These are phyloP conservation scores for Theristicus caerulescens DNA, from an alignment of 2,113 vertebrate genomes.

Conservation along the genomic window DNA sequence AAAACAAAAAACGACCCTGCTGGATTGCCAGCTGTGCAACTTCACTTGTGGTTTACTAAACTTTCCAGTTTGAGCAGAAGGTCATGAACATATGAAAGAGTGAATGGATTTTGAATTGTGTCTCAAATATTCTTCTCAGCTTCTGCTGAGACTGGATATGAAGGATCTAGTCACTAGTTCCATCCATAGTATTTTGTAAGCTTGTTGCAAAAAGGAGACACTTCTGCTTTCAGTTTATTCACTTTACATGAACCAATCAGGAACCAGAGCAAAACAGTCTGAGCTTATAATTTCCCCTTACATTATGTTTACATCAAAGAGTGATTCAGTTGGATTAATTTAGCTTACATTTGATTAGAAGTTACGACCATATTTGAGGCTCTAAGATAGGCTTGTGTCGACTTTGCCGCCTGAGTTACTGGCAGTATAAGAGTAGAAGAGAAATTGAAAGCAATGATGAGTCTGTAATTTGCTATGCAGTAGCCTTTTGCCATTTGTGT, in stretches of 20 bases:
- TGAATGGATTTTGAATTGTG: background rate
- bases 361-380: background rate
- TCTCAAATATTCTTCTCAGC: background rate
- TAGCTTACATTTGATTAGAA: background rate
- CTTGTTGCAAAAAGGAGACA: background rate
- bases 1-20: background rate
- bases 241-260: background rate
- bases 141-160: background rate
- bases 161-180: background rate
- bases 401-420: background rate
- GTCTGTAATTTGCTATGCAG: background rate
- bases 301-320: background rate
- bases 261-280: background rate
- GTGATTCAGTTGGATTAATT: background rate
- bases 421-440: background rate
- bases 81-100: background rate
- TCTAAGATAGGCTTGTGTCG: background rate
- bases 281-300: background rate
- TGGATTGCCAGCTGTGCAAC: background rate
- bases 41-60: background rate
- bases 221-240: background rate
- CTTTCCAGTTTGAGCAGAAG: background rate
- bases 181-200: background rate
- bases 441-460: background rate
- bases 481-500: background rate